Evolutionary conservation across 1,140 invertebrate genomes (phyloP).

Genomic region (Drosophila neocordata): DNA sequence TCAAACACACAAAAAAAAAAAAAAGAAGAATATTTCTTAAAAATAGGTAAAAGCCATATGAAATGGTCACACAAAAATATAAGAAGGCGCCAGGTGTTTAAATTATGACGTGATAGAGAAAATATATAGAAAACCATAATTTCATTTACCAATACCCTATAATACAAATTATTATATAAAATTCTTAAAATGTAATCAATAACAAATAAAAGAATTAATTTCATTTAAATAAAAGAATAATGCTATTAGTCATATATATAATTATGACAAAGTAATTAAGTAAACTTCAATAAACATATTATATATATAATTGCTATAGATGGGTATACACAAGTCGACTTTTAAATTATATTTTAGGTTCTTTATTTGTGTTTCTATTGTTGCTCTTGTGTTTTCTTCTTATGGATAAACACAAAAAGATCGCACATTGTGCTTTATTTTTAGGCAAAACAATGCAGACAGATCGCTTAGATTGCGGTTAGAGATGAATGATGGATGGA

Average conservation of each 20-base stretch:
- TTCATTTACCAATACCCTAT: slow-evolving; percentile 24
- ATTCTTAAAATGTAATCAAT: too few species aligned
- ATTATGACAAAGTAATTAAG: too few species aligned
- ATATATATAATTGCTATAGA: not conserved
- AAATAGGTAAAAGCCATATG: slow-evolving; percentile 19
- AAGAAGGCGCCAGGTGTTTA: slow-evolving; percentile 59
- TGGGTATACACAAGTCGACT: not conserved
- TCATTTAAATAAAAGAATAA: too few species aligned
- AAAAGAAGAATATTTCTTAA: slow-evolving; percentile 18
- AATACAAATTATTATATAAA: not conserved
- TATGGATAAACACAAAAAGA: slow-evolving; percentile 9
- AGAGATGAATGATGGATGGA: slow-evolving; percentile 57
- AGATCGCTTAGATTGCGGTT: slow-evolving; percentile 66
- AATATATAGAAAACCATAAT: slow-evolving; percentile 34
- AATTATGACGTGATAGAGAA: slow-evolving; percentile 53
- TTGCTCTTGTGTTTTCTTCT: not conserved
- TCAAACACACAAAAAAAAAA: slow-evolving; percentile 32
- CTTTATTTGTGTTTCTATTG: not conserved
- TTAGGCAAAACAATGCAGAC: slow-evolving; percentile 72
- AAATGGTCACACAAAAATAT: slow-evolving; percentile 32
- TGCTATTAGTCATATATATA: too few species aligned
- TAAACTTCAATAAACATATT: too few species aligned
- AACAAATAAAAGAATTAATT: too few species aligned
- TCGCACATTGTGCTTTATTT: slow-evolving; percentile 48
- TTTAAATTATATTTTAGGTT: not conserved